Percentiles rank a stretch among this genome's conserved stretches.
phyloP scores from a whole-genome alignment of 2,797 vertebrate genomes.

The Allobates femoralis region DNA sequence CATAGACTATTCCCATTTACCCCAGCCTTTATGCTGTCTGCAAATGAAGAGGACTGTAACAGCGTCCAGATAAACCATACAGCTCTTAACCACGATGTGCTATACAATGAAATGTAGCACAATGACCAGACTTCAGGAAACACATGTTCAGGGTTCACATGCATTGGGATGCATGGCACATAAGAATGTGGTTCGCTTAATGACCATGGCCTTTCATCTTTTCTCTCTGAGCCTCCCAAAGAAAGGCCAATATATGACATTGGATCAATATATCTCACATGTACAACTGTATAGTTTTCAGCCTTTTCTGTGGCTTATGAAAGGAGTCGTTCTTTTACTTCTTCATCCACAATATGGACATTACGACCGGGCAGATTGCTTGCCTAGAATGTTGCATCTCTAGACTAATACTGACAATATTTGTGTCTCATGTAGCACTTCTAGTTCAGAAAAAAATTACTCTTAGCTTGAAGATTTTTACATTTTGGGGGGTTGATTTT shows the following conservation, averaged over 20 bases:
- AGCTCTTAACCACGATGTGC: conserved; percentile 70
- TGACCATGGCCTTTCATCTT: conserved; percentile 62
- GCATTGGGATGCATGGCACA: conserved; percentile 69
- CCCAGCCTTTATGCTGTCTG: conserved; percentile 74
- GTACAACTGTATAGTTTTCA: conserved; percentile 76
- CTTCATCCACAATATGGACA: conserved; percentile 55
- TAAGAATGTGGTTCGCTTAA: conserved; percentile 68
- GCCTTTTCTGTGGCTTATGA: conserved; percentile 68
- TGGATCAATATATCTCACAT: conserved; percentile 70
- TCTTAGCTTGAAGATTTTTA: conserved; percentile 58
- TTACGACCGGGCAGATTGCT: conserved; percentile 63
- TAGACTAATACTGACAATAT: conserved; percentile 63
- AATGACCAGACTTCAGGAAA: conserved; percentile 1
- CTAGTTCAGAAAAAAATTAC: conserved; percentile 64
- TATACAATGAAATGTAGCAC: conserved; percentile 75
- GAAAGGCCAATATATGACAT: conserved; percentile 71
- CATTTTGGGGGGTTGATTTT: conserved; percentile 47
- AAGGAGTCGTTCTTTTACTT: conserved; percentile 36
- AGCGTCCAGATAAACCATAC: conserved; percentile 68
- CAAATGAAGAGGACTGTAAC: conserved; percentile 68
- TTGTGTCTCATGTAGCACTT: conserved; percentile 66
- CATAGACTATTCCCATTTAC: conserved; percentile 78
- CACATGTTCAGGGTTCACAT: conserved; percentile 69
- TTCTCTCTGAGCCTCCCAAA: conserved; percentile 64
- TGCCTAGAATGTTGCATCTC: conserved; percentile 65